These are phyloP conservation scores for Silurus lanzhouensis DNA, from an alignment of 2,797 vertebrate genomes.

Conservation along the genomic window DNA sequence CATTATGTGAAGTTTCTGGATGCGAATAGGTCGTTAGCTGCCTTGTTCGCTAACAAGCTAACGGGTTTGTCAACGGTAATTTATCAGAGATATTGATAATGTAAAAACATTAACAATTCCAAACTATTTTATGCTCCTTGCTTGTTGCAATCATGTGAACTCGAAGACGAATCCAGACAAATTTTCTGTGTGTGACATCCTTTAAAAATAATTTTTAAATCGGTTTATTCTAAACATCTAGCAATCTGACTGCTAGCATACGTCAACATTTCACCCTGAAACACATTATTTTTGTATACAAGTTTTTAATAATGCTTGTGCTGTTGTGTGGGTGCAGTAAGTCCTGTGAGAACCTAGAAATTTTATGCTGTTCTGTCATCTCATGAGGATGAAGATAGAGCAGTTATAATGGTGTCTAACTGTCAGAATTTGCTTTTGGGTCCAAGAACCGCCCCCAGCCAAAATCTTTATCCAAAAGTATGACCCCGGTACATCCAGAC, in stretches of 20 bases:
- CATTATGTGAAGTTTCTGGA: constrained; percentile 40
- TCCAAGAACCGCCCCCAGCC: too few relatives aligned
- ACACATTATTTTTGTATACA: background rate
- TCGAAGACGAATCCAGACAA: background rate
- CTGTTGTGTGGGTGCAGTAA: background rate
- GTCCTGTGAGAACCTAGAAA: background rate
- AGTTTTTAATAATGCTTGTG: background rate
- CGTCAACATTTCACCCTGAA: background rate
- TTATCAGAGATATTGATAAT: background rate
- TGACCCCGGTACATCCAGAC: too few relatives aligned
- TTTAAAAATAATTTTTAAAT: background rate
- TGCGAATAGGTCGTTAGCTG: constrained; percentile 43
- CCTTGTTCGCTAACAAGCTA: constrained; percentile 38
- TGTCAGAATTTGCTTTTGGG: background rate
- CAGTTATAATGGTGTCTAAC: background rate
- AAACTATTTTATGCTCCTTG: too few relatives aligned
- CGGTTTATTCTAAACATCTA: background rate
- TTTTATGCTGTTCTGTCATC: background rate
- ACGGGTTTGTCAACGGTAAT: constrained; percentile 27
- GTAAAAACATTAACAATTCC: too few relatives aligned
- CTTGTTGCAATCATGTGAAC: background rate
- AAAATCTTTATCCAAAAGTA: too few relatives aligned
- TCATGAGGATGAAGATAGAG: background rate
- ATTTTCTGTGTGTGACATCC: background rate
- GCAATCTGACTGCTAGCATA: background rate